phyloP scores from a whole-genome alignment of 2,113 vertebrate genomes.

The Tringa solitaria region DNA sequence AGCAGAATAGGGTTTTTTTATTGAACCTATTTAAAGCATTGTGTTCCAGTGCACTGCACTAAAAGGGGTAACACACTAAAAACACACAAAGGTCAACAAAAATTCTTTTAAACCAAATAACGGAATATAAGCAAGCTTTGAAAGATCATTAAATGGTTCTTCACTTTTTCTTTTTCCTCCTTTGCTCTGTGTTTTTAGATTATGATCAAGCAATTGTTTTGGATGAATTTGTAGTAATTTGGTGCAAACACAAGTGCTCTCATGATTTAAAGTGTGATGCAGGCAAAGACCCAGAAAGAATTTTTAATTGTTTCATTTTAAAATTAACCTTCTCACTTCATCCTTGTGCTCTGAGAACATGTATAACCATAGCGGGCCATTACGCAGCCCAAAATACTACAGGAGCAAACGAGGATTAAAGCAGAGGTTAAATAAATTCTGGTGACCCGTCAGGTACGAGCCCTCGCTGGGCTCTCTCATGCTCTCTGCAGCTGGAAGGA shows the following conservation, averaged over 20 bases:
- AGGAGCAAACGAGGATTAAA: background rate
- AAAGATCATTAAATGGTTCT: conserved; percentile 50
- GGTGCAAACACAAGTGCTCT: conserved; percentile 50
- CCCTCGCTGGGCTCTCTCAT: background rate
- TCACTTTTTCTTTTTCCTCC: background rate
- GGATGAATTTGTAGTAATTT: conserved; percentile 49
- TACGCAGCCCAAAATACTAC: background rate
- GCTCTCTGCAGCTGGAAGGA: background rate
- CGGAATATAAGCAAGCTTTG: conserved; percentile 49
- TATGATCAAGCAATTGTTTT: conserved; percentile 54
- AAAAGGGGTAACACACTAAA: background rate
- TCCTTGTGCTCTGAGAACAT: conserved; percentile 27
- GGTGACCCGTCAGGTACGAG: background rate
- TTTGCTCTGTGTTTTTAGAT: conserved; percentile 41
- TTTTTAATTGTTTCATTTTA: conserved; percentile 58
- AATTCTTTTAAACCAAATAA: conserved; percentile 41
- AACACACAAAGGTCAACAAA: background rate
- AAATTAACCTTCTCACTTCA: conserved; percentile 60
- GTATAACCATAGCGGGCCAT: background rate
- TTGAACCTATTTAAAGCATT: background rate
- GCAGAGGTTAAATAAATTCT: background rate
- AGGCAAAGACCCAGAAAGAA: conserved; percentile 41
- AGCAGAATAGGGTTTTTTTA: background rate
- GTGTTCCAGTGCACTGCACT: background rate
- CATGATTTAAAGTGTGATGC: conserved; percentile 44